Base-by-base conservation (phyloP, 53 echinoderm and acorn worm species). In the Apostichopus leukothele region DNA sequence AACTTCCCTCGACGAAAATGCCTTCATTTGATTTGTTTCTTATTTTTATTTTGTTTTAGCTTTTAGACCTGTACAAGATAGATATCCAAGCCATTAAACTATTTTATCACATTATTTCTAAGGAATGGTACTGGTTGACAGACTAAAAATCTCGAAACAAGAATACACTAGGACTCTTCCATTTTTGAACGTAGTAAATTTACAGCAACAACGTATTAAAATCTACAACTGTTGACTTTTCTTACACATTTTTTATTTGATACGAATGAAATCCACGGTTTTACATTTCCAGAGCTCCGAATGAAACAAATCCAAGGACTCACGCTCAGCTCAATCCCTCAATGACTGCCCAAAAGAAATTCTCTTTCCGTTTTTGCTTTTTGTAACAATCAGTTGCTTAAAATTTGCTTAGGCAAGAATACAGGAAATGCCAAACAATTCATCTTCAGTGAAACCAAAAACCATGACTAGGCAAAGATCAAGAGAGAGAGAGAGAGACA, bases 81-180 rank as follows among this genome's bases (percentile, higher is more conserved):
- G 63, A 63, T 39, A 39, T 23, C 23, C 39, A 39, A 63, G 63
- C 16, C 4, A 16, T 63, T 13, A 63, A 8, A 16, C 16, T 63
- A 11, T 13, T 11, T 63, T 13, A 63, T 16, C 63, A 63, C 63
- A 63, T 63, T 63, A 63, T 63, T 39, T 13, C 63, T 63, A 63
- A 11, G 63, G 63, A 63, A 63, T 63, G 63, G 63, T 63, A 63
- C 63, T 63, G 63, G 63, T 63, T 63, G 11, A 63, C 7, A 63
- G 63, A 63, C 63, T 63, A 63, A 39, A 39, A 39, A 63, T 63
- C 63, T 84, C 63, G 66, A 84, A 84, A 84, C 84, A 84, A 84
- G 84, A 84, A 84, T 84, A 84, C 84, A 84, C 84, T 60, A 59
- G 39, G 39, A 39, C 39, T 39, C 55, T 23, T 59, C 60, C 84